Percentiles rank a stretch among this genome's conserved stretches.
Conservation (phyloP, 92 coral and sea anemone species). For the Porites cylindrica region DNA sequence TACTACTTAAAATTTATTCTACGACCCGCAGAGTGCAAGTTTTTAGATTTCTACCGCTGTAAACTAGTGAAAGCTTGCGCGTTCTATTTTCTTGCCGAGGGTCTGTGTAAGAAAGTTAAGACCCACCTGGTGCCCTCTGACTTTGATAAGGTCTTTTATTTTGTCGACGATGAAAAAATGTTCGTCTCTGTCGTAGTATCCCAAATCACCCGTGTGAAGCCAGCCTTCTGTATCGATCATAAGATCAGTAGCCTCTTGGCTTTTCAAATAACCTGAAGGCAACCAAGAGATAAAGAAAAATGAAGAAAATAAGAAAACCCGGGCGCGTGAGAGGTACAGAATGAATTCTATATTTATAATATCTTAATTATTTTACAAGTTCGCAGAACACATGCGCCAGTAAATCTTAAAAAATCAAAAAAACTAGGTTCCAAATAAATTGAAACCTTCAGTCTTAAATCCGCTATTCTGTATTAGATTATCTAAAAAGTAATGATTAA, state of each 20-base stretch:
- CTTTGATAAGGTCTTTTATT: constrained; percentile 82
- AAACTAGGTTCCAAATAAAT: too few species aligned
- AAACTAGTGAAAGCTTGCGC: too few species aligned
- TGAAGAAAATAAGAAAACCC: not conserved
- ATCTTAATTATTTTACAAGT: too few species aligned
- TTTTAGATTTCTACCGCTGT: too few species aligned
- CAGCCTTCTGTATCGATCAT: constrained; percentile 82
- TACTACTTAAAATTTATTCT: too few species aligned
- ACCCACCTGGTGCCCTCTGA: constrained; percentile 81
- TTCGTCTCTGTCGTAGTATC: constrained; percentile 83
- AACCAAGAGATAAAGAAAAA: not conserved
- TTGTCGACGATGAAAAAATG: constrained; percentile 80
- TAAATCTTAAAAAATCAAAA: too few species aligned
- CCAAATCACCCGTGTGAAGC: constrained; percentile 93
- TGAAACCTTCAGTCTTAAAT: too few species aligned
- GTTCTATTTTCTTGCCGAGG: not conserved
- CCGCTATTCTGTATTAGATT: too few species aligned
- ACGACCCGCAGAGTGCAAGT: too few species aligned
- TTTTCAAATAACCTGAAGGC: constrained; percentile 74
- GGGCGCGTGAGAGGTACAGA: not conserved
- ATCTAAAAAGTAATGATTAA: too few species aligned
- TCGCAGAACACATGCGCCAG: too few species aligned
- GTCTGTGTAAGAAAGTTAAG: not conserved
- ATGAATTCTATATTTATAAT: not conserved
- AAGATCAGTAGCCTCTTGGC: constrained; percentile 68